Percentiles rank a stretch among this genome's conserved stretches.
phyloP scores from a whole-genome alignment of 1,140 invertebrate genomes.

The Agrilus planipennis region DNA sequence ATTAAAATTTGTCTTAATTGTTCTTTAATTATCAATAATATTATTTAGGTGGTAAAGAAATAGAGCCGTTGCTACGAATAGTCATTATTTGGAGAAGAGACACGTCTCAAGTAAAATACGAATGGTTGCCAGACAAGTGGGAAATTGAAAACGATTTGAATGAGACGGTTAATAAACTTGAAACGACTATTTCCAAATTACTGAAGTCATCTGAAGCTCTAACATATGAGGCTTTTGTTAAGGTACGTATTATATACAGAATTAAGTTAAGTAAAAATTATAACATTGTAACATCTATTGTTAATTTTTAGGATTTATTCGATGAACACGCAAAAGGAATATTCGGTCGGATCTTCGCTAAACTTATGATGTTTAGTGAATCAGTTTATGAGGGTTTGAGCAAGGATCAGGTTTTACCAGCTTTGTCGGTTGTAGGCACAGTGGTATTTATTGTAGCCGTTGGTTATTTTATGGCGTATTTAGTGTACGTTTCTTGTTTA shows the following conservation, averaged over 20 bases:
- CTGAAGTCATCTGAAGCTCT: constrained; percentile 58
- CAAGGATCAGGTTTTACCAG: constrained; percentile 70
- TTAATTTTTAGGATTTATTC: constrained; percentile 45
- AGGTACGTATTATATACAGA: too few relatives aligned
- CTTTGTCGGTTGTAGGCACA: constrained; percentile 70
- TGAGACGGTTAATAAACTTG: constrained; percentile 58
- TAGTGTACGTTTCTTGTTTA: constrained; percentile 52
- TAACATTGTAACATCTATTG: background rate
- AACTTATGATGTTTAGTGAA: constrained; percentile 57
- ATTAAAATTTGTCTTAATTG: background rate
- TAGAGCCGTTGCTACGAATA: constrained; percentile 55
- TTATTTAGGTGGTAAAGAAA: constrained; percentile 36
- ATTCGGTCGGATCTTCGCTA: constrained; percentile 55
- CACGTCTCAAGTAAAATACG: constrained; percentile 73
- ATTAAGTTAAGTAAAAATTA: background rate
- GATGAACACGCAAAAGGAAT: constrained; percentile 66
- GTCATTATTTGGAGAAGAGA: constrained; percentile 86
- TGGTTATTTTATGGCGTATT: constrained; percentile 80
- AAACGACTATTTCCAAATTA: constrained; percentile 56
- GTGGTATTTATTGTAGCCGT: constrained; percentile 66
- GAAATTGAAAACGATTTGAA: constrained; percentile 49
- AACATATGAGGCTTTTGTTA: constrained; percentile 56
- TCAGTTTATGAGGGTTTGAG: constrained; percentile 61
- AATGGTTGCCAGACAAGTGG: constrained; percentile 69
- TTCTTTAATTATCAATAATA: background rate